These are phyloP conservation scores for Pogonocherus hispidulus DNA, from an alignment of 2,888 invertebrate genomes.

Conservation along the genomic window DNA sequence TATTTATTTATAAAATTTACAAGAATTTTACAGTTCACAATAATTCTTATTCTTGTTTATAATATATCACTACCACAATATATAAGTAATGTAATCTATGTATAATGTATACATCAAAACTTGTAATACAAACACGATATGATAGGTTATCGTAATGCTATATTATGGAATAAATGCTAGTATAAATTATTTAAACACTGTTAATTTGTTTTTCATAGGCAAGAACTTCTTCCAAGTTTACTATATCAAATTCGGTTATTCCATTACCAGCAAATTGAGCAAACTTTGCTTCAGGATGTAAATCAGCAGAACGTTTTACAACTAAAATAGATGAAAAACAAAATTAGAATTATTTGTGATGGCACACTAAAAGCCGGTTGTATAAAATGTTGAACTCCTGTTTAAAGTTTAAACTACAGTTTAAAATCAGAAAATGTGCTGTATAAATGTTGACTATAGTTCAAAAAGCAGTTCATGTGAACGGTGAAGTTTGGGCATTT, in stretches of 20 bases:
- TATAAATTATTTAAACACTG: conserved; percentile 33
- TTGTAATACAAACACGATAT: conserved; percentile 1
- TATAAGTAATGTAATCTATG: conserved; percentile 10
- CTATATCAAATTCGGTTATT: conserved; percentile 81
- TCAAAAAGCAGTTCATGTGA: too few species aligned
- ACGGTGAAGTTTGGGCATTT: too few species aligned
- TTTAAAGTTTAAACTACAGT: too few species aligned
- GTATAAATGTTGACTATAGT: too few species aligned
- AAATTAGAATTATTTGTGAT: too few species aligned
- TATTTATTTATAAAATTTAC: conserved; percentile 52
- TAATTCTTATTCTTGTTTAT: conserved; percentile 29
- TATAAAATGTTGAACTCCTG: too few species aligned
- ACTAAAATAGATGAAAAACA: too few species aligned
- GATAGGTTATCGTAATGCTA: background rate
- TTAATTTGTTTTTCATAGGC: conserved; percentile 67
- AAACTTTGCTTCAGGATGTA: conserved; percentile 73
- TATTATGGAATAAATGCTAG: conserved; percentile 8
- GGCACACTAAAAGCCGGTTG: too few species aligned
- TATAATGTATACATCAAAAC: background rate
- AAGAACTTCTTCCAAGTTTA: conserved; percentile 77
- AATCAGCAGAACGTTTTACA: conserved; percentile 65
- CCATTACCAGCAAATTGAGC: conserved; percentile 84
- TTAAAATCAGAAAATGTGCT: too few species aligned
- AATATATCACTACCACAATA: conserved; percentile 2
- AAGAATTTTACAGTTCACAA: conserved; percentile 49